Percentiles rank a stretch among this genome's conserved stretches.
Conservation (phyloP, 2,797 vertebrate genomes). For the Amazonetta brasiliensis region DNA sequence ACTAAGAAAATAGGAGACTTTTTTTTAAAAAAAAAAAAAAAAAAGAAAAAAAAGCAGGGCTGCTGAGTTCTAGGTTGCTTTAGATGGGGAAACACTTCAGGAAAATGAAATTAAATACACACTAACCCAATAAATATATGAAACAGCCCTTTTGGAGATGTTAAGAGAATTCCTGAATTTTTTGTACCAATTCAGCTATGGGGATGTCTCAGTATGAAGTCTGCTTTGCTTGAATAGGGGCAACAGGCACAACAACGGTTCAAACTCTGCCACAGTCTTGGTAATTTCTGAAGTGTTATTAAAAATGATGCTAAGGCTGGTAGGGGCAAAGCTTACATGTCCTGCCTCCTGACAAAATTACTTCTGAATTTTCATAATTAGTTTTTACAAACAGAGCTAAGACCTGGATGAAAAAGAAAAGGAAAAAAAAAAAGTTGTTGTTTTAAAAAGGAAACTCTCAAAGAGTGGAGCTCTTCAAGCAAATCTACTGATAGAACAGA, state of each 20-base stretch:
- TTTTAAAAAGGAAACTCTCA: neutral
- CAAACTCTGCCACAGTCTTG: neutral
- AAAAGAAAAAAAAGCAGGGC: neutral
- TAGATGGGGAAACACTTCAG: neutral
- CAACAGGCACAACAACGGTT: neutral
- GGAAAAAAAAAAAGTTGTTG: neutral
- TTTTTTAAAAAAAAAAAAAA: neutral
- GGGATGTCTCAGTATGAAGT: neutral
- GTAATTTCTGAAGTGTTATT: neutral
- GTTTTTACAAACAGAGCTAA: neutral
- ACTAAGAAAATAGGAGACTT: neutral
- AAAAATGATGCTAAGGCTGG: neutral
- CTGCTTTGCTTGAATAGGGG: neutral
- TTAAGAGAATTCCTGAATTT: neutral
- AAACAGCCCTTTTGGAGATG: neutral
- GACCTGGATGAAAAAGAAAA: neutral
- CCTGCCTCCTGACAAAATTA: neutral
- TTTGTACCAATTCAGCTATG: neutral
- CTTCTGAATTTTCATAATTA: neutral
- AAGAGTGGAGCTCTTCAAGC: neutral
- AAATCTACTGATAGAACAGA: neutral
- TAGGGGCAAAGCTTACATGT: neutral
- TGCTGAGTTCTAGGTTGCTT: neutral
- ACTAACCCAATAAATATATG: neutral
- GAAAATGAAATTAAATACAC: constrained; percentile 4